Conservation (phyloP, 2,797 vertebrate genomes). For the Phrynocephalus forsythii region DNA sequence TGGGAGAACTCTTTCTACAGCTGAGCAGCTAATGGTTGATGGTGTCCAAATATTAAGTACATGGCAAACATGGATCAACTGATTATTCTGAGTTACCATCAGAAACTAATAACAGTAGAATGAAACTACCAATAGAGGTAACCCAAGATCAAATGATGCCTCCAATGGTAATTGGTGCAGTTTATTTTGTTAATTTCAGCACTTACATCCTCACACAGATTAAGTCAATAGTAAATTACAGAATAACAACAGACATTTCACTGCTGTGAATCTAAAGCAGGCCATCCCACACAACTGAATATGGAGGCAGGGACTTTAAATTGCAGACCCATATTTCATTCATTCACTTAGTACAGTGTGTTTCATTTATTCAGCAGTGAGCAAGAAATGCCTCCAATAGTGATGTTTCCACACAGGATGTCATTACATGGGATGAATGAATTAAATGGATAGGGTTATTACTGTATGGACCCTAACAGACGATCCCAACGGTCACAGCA, state of each 20-base stretch:
- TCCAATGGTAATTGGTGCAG: neutral
- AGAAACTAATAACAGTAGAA: neutral
- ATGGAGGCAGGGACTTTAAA: neutral
- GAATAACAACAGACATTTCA: neutral
- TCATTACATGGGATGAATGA: neutral
- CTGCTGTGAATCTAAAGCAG: neutral
- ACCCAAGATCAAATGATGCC: neutral
- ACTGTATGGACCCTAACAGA: neutral
- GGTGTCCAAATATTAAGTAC: neutral
- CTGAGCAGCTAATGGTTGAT: neutral
- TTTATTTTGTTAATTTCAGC: neutral
- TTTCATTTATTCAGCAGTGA: neutral
- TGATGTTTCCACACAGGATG: neutral
- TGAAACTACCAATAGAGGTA: neutral
- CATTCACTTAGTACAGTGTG: rapidly evolving
- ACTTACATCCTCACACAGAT: neutral
- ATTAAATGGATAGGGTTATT: neutral
- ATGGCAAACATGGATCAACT: neutral
- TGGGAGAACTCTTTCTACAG: neutral
- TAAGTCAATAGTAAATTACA: neutral
- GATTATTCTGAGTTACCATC: neutral
- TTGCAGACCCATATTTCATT: neutral
- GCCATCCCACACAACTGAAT: neutral
- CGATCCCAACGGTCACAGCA: neutral
- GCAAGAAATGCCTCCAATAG: neutral